Evolutionary conservation across 2,888 invertebrate species (phyloP).

Genomic region (Tetramorium bicarinatum): DNA sequence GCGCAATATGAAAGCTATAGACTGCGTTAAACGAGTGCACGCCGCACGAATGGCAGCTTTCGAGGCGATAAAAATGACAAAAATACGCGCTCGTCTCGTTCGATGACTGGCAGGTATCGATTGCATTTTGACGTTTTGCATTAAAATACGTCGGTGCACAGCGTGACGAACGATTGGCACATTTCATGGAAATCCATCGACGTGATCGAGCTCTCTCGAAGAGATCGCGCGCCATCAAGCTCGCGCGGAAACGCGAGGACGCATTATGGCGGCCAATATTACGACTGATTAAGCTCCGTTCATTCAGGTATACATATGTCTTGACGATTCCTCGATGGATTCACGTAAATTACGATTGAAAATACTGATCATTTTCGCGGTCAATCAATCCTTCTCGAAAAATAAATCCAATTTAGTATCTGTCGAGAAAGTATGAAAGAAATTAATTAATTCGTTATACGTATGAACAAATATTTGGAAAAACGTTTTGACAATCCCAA

Average conservation of each 20-base stretch:
- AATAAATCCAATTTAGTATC: slow-evolving; percentile 2
- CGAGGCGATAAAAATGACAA: slow-evolving; percentile 59
- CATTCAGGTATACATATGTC: slow-evolving; percentile 12
- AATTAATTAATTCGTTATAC: not conserved
- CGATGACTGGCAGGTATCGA: slow-evolving; percentile 70
- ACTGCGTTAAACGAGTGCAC: slow-evolving; percentile 23
- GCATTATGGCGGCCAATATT: slow-evolving; percentile 42
- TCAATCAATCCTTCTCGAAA: not conserved
- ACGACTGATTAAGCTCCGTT: slow-evolving; percentile 45
- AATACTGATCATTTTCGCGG: not conserved
- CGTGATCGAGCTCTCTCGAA: slow-evolving; percentile 56
- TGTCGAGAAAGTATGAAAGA: not conserved
- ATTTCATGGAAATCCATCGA: slow-evolving; percentile 62
- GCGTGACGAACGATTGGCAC: slow-evolving; percentile 57
- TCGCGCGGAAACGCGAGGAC: slow-evolving; percentile 35
- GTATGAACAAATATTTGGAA: not conserved
- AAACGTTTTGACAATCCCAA: not conserved
- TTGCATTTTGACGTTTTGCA: slow-evolving; percentile 73
- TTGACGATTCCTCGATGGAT: slow-evolving; percentile 44
- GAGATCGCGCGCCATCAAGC: slow-evolving; percentile 26
- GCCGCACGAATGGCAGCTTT: slow-evolving; percentile 41
- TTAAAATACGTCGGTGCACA: slow-evolving; percentile 69
- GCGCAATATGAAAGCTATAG: slow-evolving; percentile 2
- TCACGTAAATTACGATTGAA: slow-evolving; percentile 19
- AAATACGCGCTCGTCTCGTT: slow-evolving; percentile 53